Base-by-base conservation (phyloP, 2,113 vertebrate genomes). In the Lonchura striata region DNA sequence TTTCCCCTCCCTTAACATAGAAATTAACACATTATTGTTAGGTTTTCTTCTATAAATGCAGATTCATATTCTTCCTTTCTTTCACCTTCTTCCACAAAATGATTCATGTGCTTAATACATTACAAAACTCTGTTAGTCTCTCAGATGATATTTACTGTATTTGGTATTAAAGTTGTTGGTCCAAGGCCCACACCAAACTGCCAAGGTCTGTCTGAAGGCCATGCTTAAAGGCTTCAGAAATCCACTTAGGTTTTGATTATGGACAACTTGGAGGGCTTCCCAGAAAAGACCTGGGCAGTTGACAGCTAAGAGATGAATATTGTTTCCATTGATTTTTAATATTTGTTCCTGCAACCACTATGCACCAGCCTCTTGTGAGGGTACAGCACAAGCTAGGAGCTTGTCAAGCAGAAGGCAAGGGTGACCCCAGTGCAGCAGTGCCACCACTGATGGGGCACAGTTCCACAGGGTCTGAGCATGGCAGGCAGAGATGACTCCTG, bases 211-310 rank as follows among this genome's bases (percentile, higher is more conserved):
- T 83, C 68, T 57, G 59, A 92, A 77, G 39, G 68, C 92, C 47
- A 8, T 66, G 17, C 54, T 63, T 88, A 80, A 91, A 90, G 64
- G 76, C 60, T 75, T 93, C 71, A 64, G 86, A 92, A 91, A 94
- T 94, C 82, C 88, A 7, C 79, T 90, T 90, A 56, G 33, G 13
- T 31, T 86, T 75, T 74, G 70, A 83, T 92, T 82, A 88, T 50
- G 71, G 84, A 70, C 31, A 44, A 4, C 71, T 94, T 94, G 82
- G 90, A 95, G 52, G 63, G 35, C 12, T 94, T 95, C 95, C 85
- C 71, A 85, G 90, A 83, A 92, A 81, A 65, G 31, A 75, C 41
- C 22, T 59, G 41, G 83, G 33, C 49, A 37, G 54, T 6, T 87
- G 88, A 59, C 64, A 66, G 50, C 64, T 94, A 70, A 59, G 47